phyloP scores from a whole-genome alignment of 1,140 invertebrate genomes.

The Lasaia peninsularis region DNA sequence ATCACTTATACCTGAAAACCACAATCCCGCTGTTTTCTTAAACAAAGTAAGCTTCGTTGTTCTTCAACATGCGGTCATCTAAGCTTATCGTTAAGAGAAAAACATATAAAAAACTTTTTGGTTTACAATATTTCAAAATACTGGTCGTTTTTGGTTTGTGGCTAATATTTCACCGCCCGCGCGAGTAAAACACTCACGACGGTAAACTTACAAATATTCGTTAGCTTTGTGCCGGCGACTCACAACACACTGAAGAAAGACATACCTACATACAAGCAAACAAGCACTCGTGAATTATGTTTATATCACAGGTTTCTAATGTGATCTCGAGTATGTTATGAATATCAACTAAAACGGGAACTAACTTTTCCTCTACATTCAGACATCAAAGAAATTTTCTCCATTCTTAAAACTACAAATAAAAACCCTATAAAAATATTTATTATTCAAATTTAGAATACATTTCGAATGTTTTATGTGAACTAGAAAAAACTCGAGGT shows the following conservation, averaged over 20 bases:
- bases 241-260: constrained; percentile 46
- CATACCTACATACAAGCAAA: constrained; percentile 55
- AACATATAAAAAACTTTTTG: constrained; percentile 45
- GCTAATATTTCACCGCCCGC: constrained; percentile 25
- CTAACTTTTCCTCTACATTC: not conserved
- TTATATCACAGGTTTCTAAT: constrained; percentile 74
- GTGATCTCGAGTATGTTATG: constrained; percentile 35
- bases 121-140: constrained; percentile 62
- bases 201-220: constrained; percentile 3
- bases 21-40: not conserved
- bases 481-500: not conserved
- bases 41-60: not conserved
- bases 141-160: constrained; percentile 69
- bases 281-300: constrained; percentile 64
- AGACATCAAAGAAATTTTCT: not conserved
- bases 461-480: constrained; percentile 1
- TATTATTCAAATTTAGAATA: constrained; percentile 14
- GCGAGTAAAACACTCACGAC: constrained; percentile 14
- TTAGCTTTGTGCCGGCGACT: constrained; percentile 31
- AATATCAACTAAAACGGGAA: constrained; percentile 23
- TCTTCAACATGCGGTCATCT: constrained; percentile 2
- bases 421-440: constrained; percentile 6
- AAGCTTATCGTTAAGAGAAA: constrained; percentile 4
- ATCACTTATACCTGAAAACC: not conserved
- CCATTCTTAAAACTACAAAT: constrained; percentile 4